A percentile compares a stretch with the other conserved stretches of the same genome.
Evolutionary conservation across 2,113 vertebrate genomes (phyloP).

Genomic region (Cryptomyrus ogoouensis): DNA sequence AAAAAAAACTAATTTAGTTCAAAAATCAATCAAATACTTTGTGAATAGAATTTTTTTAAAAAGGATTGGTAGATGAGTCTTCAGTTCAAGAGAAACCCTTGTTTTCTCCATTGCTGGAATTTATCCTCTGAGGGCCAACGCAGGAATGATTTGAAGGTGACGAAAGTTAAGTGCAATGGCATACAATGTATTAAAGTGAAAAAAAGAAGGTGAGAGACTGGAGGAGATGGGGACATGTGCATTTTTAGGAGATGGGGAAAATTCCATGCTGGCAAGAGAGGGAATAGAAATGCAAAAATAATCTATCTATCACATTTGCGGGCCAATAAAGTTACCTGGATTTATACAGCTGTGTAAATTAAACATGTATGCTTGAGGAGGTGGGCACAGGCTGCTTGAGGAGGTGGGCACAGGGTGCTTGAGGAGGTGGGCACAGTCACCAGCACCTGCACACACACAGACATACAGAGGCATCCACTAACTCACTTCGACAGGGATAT

Average conservation of each 20-base stretch:
- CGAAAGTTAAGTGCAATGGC: slow-evolving; percentile 1
- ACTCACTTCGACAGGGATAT: background rate
- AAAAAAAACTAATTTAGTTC: slow-evolving; percentile 19
- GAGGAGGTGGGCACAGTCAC: background rate
- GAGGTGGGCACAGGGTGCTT: no score
- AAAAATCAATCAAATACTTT: slow-evolving; percentile 20
- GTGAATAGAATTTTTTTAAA: slow-evolving; percentile 16
- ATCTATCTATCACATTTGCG: background rate
- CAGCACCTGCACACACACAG: background rate
- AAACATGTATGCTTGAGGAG: background rate
- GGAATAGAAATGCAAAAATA: background rate
- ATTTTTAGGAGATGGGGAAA: background rate
- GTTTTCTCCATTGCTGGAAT: slow-evolving; percentile 12
- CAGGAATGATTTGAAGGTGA: background rate
- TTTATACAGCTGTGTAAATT: background rate
- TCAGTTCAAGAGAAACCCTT: slow-evolving; percentile 6
- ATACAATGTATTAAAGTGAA: slow-evolving; percentile 1
- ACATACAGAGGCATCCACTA: background rate
- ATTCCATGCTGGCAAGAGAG: background rate
- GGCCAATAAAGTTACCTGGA: background rate
- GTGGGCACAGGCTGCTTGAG: no score
- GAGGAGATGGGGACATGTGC: background rate
- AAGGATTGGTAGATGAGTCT: slow-evolving; percentile 1
- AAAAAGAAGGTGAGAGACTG: background rate
- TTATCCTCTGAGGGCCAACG: background rate